Evolutionary conservation across 2,888 invertebrate genomes (phyloP).

Genomic region (Sinelater perroti): DNA sequence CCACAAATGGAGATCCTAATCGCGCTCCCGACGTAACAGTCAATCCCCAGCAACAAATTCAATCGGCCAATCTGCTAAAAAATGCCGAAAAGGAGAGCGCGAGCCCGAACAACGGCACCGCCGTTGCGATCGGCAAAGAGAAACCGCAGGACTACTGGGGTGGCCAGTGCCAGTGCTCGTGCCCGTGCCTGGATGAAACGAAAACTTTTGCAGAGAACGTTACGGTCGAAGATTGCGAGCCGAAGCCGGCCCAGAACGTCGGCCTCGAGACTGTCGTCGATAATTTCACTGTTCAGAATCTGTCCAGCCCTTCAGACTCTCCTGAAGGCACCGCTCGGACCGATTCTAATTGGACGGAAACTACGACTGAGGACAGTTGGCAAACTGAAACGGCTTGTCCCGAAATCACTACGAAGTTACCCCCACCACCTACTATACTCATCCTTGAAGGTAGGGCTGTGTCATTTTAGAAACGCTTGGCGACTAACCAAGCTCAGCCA

Average conservation of each 20-base stretch:
- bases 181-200: conserved; percentile 70
- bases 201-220: conserved; percentile 52
- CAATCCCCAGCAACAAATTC: conserved; percentile 32
- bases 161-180: conserved; percentile 78
- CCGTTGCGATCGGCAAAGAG: conserved; percentile 33
- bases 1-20: conserved; percentile 67
- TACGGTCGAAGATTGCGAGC: conserved; percentile 20
- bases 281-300: conserved; percentile 12
- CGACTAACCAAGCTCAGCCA: conserved; percentile 39
- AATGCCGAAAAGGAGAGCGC: conserved; percentile 49
- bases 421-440: conserved; percentile 77
- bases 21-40: conserved; percentile 67
- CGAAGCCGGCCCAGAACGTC: conserved; percentile 6
- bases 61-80: conserved; percentile 44
- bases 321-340: conserved; percentile 25
- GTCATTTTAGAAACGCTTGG: conserved; percentile 42
- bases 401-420: conserved; percentile 63
- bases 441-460: conserved; percentile 80
- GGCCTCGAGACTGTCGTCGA: conserved; percentile 1
- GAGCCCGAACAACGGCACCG: conserved; percentile 23
- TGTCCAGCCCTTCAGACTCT: conserved; percentile 34
- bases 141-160: conserved; percentile 60
- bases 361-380: conserved; percentile 35
- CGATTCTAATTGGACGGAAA: conserved; percentile 25
- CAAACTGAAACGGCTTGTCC: conserved; percentile 51